Evolutionary conservation across 2,797 vertebrate species (phyloP), one percentile per base, ranked within the genome.

Genomic region (Miichthys miiuy): DNA sequence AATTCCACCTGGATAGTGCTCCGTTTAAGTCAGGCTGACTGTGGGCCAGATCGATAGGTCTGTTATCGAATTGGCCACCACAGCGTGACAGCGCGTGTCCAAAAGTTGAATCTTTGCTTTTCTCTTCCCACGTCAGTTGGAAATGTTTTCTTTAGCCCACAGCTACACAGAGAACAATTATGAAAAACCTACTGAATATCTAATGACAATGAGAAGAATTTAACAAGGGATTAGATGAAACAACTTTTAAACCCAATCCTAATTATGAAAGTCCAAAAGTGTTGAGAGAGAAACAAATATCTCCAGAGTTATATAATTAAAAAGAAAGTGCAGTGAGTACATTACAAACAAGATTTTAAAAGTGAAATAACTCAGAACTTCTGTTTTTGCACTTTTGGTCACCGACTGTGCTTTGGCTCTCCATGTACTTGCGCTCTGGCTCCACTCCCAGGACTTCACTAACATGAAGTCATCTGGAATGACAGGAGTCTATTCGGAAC

Each of bases 381-480:
- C 6, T 16, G 62, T 48, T 72, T 68, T 56, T 74, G 23, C 13
- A 56, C 67, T 55, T 38, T 27, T 17, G 62, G 12, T 75, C 34
- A 2, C 56, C 60, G 17, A 23, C 71, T 55, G 57, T 47, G 57
- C 69, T 72, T 50, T 55, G 62, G 47, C 50, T 60, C 30, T 25
- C 47, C 66, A 25, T 14, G 42, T 25, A 30, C 30, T 30, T 34
- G 4, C 2, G 17, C 60, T 80, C 56, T 21, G 72, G 80, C 70
- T 84, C 65, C 34, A 7, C 51, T 74, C 52, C 44, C 16, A 55
- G 51, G 73, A 54, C 82, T 73, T 68, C 21, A 3, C 65, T 68
- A 68, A 64, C 68, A 72, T 85, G 44, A 81, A 88, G 66, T 87
- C 65, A 68, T 79, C 51, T 44, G 75, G 60, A 85, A 61, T 71